Evolutionary conservation across 1,140 invertebrate genomes (phyloP), one percentile per base, ranked within the genome.

Genomic region (Calliphora vicina): DNA sequence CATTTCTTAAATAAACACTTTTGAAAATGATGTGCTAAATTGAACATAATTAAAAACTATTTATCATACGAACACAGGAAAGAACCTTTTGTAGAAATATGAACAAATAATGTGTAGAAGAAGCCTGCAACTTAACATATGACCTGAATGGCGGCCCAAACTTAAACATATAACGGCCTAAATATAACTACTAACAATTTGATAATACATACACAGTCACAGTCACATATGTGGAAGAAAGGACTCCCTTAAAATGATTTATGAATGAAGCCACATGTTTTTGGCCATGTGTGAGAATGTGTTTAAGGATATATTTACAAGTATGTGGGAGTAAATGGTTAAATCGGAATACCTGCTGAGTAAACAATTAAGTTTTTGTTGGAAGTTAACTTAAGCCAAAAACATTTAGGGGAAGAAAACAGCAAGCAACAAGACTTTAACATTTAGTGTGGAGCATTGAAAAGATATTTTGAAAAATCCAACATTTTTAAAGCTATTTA

Each of bases 11-110:
- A 5, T 42, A 76, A 76, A 35, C 35, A 42, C 27, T 76, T 25
- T 73, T 76, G 42, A 76, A 76, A 42, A 35, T 35, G 73, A 76
- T 76, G 73, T 76, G 73, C 29, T 35, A 76, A 76, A 76, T 76
- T 42, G 73, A 76, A 76, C 17, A 42, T 76, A 76, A 76, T 76
- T 76, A 76, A 76, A 76, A 76, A 76, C 73, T 76, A 76, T 76
- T 76, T 76, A 76, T 76, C 73, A 76, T 42, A 42, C 9, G 42
- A 20, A 76, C 25, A n/a, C 61, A 67, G 61, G 20, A 67, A 5
- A 57, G 15, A 67, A 67, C 61, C 20, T 20, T n/a, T 35, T 35
- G 35, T 35, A 35, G 5, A 35, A 35, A 35, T 2, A 35, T 35
- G 35, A 67, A 67, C 17, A 67, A 67, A 20, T 6, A 15, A 57